phyloP scores from a whole-genome alignment of 2,888 invertebrate species.

The Drosophila seclusa region DNA sequence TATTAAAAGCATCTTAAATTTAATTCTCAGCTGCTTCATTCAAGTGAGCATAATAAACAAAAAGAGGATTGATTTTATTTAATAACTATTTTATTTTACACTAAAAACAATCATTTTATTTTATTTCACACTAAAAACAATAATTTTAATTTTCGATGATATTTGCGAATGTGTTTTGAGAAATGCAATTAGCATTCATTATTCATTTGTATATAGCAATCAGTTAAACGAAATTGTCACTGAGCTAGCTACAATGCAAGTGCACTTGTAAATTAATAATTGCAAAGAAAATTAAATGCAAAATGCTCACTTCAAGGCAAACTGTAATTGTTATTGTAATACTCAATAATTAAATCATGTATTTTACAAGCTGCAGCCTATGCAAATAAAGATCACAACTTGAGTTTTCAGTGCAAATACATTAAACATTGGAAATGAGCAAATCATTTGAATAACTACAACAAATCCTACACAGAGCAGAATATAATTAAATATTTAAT shows the following conservation, averaged over 20 bases:
- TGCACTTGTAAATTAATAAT: conserved; percentile 42
- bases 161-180: neutral
- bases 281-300: conserved; percentile 26
- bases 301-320: conserved; percentile 38
- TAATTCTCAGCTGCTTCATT: neutral
- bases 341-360: conserved; percentile 53
- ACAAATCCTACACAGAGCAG: conserved; percentile 23
- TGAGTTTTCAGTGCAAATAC: conserved; percentile 46
- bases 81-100: neutral
- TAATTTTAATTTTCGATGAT: neutral
- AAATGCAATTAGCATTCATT: conserved; percentile 40
- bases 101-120: neutral
- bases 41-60: neutral
- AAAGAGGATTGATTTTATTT: neutral
- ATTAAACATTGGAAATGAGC: conserved; percentile 59
- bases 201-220: conserved; percentile 41
- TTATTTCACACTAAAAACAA: neutral
- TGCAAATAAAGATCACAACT: conserved; percentile 55
- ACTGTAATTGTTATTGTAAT: conserved; percentile 15
- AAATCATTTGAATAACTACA: conserved; percentile 67
- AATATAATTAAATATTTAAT: conserved; percentile 66
- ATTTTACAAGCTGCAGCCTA: conserved; percentile 20
- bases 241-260: conserved; percentile 27
- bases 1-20: conserved; percentile 40
- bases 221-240: conserved; percentile 45